Base-by-base conservation (phyloP, 2,797 vertebrate species). In the Chelonia mydas region DNA sequence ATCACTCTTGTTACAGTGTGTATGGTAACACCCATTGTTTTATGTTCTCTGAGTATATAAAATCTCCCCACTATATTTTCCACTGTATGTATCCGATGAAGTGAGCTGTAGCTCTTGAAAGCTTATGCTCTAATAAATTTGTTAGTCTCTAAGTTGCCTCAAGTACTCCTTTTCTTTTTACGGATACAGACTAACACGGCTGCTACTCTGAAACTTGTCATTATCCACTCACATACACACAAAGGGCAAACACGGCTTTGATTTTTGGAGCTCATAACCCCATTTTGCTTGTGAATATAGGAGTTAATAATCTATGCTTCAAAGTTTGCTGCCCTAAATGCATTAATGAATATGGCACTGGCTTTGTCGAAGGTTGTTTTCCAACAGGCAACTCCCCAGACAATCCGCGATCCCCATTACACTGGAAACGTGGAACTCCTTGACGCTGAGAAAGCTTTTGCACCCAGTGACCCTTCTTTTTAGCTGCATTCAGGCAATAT, bases 211-310 rank as follows among this genome's bases (percentile, higher is more conserved):
- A 41, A 41, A 41, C 41, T 41, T 41, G 41, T 88, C 0, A 59
- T 95, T 94, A 86, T 47, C 89, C 78, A 81, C 82, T 57, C 84
- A 17, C 15, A 72, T 82, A 80, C 59, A 93, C 6, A 59, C 7
- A 92, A 4, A 54, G 50, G 49, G 31, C 57, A 83, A 93, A 88
- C 65, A 83, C 78, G 21, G 61, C 82, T 95, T 61, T 83, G 51
- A 89, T 23, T 92, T 91, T 76, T 86, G 55, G 78, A 81, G 86
- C 61, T 84, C 50, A 81, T 93, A 23, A 31, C 82, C 94, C 78
- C 11, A 10, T 59, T 83, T 94, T 61, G 81, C 17, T 10, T 86
- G 33, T 83, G 77, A 81, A 74, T 50, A n/a, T 79, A 23, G 5
- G 21, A 72, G 10, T 37, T 12, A 12, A 25, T 72, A 72, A 21